Evolutionary conservation across 2,888 invertebrate species (phyloP), one percentile per base, ranked within the genome.

Genomic region (Hypsopygia costalis): DNA sequence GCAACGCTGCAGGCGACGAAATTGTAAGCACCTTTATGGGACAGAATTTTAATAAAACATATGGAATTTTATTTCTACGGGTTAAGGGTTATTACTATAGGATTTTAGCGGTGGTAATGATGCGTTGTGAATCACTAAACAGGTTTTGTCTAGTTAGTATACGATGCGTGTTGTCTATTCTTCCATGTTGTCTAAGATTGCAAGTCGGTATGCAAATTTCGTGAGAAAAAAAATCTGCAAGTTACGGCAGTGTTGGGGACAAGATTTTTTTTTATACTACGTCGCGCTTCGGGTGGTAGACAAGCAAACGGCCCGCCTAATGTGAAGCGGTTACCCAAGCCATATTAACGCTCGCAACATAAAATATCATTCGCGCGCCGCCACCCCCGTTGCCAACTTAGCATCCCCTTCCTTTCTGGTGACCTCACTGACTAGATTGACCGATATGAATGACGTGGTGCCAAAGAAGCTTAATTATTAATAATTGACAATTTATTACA

Each of bases 141-240:
- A 75, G 73, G 82, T 82, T 85, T 81, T 81, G 81, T 80, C 81
- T 85, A 79, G 70, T 83, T 77, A 59, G 69, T 79, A 76, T 68
- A 74, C 73, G 65, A 62, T 59, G 62, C 62, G 71, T 69, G 69
- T 68, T 65, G 62, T 59, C 52, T 65, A 57, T 70, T 62, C 47
- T 63, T 55, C 59, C 43, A 44, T 52, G 64, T 64, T 59, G 49
- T 63, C 46, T 61, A 51, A 44, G 63, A 66, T 77, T 74, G 72
- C 77, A 68, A 56, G 55, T 56, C 59, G 65, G 45, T 62, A 76
- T 81, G 79, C 63, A 73, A 75, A 79, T 78, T 55, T 55, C 77
- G 81, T 83, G 82, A 71, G 83, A 83, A 83, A 75, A 66, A 69
- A 63, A 25, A 16, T 37, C 8, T 42, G 27, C 28, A 20, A 11